These are phyloP conservation scores for Congeria kusceri DNA, from an alignment of 2,888 invertebrate species.

Conservation along the genomic window DNA sequence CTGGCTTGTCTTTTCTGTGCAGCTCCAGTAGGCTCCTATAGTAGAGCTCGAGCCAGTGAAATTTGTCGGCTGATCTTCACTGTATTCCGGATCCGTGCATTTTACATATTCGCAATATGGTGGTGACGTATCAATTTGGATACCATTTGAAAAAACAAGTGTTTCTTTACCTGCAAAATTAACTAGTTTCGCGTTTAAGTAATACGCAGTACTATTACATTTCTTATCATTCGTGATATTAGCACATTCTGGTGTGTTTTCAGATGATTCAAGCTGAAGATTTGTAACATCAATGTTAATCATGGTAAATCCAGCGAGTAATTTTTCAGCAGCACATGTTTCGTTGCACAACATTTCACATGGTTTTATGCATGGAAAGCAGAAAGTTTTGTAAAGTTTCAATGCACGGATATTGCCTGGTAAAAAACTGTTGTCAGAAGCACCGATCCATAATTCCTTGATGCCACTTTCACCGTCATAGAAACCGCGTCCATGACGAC, in stretches of 20 bases:
- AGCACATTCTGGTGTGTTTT: conserved; percentile 16
- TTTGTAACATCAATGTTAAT: conserved; percentile 25
- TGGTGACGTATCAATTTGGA: conserved; percentile 70
- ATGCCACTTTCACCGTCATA: conserved; percentile 69
- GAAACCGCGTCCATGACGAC: conserved; percentile 66
- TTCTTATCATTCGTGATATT: conserved; percentile 25
- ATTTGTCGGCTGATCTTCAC: conserved; percentile 64
- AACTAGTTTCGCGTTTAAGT: conserved; percentile 62
- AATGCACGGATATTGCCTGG: conserved; percentile 56
- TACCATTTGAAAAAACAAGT: conserved; percentile 59
- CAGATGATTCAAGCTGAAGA: conserved; percentile 18
- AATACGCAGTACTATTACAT: conserved; percentile 63
- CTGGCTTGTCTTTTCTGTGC: conserved; percentile 65
- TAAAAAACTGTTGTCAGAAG: conserved; percentile 54
- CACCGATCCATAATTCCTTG: conserved; percentile 68
- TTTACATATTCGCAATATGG: conserved; percentile 63
- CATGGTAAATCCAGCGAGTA: conserved; percentile 49
- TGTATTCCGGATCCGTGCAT: conserved; percentile 70
- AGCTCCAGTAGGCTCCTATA: conserved; percentile 70
- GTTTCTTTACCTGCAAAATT: conserved; percentile 69
- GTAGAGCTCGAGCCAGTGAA: conserved; percentile 68
- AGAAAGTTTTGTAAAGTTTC: conserved; percentile 49
- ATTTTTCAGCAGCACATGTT: conserved; percentile 35
- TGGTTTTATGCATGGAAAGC: conserved; percentile 52
- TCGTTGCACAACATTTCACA: conserved; percentile 60